Conservation (phyloP, 2,797 vertebrate genomes). For the Carduelis carduelis region DNA sequence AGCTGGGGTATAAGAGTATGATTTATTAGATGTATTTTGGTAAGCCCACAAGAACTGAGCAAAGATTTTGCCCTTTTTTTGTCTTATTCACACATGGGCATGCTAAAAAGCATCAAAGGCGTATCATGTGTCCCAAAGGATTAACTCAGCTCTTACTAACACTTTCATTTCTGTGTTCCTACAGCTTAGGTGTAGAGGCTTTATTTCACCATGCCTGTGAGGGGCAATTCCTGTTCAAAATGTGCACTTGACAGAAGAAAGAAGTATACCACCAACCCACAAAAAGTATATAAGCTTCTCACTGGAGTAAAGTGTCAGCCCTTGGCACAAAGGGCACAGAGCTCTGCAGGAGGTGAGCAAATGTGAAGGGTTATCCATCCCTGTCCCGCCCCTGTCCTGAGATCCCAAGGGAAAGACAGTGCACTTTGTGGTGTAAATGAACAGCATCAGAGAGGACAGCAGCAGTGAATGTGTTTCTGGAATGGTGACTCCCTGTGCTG, state of each 20-base stretch:
- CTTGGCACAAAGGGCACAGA: not conserved
- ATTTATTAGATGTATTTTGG: not conserved
- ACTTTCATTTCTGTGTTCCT: not conserved
- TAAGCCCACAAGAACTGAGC: not conserved
- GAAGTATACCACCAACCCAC: not conserved
- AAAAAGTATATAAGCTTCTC: not conserved
- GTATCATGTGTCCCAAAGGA: not conserved
- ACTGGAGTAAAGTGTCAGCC: not conserved
- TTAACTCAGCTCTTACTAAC: not conserved
- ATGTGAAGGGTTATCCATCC: fast-evolving
- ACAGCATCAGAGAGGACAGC: not conserved
- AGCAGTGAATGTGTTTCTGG: not conserved
- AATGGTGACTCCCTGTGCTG: not conserved
- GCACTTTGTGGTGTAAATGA: not conserved
- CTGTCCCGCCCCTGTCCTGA: not conserved
- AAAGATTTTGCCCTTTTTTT: not conserved
- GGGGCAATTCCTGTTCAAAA: not conserved
- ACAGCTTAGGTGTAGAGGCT: not conserved
- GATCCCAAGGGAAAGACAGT: not conserved
- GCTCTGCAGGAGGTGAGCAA: fast-evolving
- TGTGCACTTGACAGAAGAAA: not conserved
- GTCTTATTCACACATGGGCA: not conserved
- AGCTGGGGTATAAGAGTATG: not conserved
- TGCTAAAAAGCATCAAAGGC: not conserved
- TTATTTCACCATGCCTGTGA: not conserved